Conservation (phyloP, 2,888 invertebrate species). For the Erebia aethiops region DNA sequence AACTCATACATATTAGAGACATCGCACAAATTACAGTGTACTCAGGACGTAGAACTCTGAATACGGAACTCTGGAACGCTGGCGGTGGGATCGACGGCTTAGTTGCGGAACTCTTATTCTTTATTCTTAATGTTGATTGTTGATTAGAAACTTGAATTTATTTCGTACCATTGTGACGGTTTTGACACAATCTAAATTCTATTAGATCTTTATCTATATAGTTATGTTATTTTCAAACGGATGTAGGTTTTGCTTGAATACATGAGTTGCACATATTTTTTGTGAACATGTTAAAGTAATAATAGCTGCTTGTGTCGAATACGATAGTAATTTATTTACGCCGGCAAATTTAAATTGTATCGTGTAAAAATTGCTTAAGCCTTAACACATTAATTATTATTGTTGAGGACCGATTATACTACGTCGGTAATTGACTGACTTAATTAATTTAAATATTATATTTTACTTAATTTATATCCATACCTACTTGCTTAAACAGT, state of each 20-base stretch:
- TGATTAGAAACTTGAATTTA: constrained; percentile 6
- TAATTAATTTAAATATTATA: too few species aligned
- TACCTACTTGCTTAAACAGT: too few species aligned
- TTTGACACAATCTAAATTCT: constrained; percentile 13
- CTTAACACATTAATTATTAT: neutral
- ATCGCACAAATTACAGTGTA: neutral
- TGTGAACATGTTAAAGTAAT: constrained; percentile 8
- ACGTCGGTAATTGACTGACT: too few species aligned
- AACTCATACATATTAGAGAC: neutral
- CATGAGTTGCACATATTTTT: constrained; percentile 16
- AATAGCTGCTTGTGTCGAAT: neutral
- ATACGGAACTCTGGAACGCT: neutral
- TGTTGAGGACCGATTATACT: too few species aligned
- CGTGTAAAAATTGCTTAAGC: neutral
- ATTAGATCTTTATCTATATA: constrained; percentile 9
- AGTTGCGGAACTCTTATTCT: neutral
- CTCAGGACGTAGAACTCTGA: neutral
- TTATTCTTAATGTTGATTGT: neutral
- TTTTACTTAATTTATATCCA: too few species aligned
- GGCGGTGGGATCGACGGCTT: neutral
- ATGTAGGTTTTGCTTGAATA: constrained; percentile 5
- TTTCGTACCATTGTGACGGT: neutral
- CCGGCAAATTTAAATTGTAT: neutral
- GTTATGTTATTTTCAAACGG: constrained; percentile 19
- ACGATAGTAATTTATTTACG: constrained; percentile 1